Evolutionary conservation across 2,888 invertebrate genomes (phyloP), one percentile per base, ranked within the genome.

Genomic region (Polietes domitor): DNA sequence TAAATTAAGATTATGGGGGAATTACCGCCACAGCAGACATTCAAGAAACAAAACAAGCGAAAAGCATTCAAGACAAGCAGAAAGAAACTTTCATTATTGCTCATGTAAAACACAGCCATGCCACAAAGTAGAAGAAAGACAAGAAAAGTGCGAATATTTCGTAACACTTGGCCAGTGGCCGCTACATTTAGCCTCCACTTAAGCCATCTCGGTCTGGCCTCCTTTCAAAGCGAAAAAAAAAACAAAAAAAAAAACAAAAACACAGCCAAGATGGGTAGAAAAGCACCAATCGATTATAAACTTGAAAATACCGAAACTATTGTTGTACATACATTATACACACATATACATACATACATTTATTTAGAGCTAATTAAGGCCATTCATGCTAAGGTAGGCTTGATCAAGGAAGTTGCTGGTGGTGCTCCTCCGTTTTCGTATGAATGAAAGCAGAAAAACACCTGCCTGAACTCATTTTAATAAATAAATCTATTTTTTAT

Each of bases 41-140:
- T 6, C 15, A 5, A 37, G 37, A 37, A n/a, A 47, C 47, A 47
- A 47, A 47, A 47, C 47, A 2, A n/a, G 4, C 47, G 47, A 47
- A 47, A 10, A 12, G 9, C 37, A n/a, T n/a, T n/a, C 9, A 37
- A 37, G 37, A 37, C 7, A 37, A 12, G 1, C 37, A 7, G 37
- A 37, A 53, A 5, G 21, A 58, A 72, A 78, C 63, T 72, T 78
- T 78, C 78, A 65, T 73, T 73, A 73, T 53, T 63, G 37, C 41
- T 41, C 72, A 78, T 78, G 78, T 71, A 73, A 73, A 78, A 43
- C 41, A 28, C 41, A 28, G 65, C 32, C 17, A 32, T 21, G 12
- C 26, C 28, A 61, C 9, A 72, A n/a, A n/a, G n/a, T n/a, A n/a
- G n/a, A n/a, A n/a, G 10, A 37, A 37, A 37, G 37, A 41, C 10